phyloP scores from a whole-genome alignment of 2,113 vertebrate species.

The Aphyosemion australe region DNA sequence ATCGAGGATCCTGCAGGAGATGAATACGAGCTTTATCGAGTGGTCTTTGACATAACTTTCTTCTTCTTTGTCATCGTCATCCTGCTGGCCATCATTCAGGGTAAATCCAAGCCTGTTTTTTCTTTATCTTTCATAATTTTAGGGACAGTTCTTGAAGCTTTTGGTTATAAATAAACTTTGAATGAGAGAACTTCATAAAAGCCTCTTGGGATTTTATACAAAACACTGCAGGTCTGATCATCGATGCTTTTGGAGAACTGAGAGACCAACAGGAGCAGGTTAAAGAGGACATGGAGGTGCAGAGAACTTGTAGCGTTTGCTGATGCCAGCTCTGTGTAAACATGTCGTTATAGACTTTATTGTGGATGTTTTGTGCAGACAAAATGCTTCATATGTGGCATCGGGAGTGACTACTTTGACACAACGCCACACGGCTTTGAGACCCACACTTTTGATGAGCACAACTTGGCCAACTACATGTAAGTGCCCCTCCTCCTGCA shows the following conservation, averaged over 20 bases:
- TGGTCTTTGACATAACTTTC: slow-evolving; percentile 94
- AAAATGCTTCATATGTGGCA: slow-evolving; percentile 94
- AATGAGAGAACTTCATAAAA: no score
- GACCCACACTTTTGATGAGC: slow-evolving; percentile 91
- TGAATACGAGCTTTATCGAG: slow-evolving; percentile 91
- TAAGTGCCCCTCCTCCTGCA: slow-evolving; percentile 56
- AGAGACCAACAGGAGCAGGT: slow-evolving; percentile 90
- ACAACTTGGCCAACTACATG: slow-evolving; percentile 90
- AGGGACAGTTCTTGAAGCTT: not conserved
- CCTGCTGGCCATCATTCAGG: slow-evolving; percentile 93
- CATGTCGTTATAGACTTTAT: not conserved
- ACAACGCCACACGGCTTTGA: slow-evolving; percentile 92
- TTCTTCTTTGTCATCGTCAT: slow-evolving; percentile 97
- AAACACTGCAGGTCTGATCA: slow-evolving; percentile 82
- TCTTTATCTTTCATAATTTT: not conserved
- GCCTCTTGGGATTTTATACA: no score
- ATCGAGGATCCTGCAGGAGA: slow-evolving; percentile 93
- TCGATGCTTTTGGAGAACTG: slow-evolving; percentile 88
- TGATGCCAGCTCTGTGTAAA: not conserved
- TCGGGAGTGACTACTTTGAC: slow-evolving; percentile 94
- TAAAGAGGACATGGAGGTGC: slow-evolving; percentile 92
- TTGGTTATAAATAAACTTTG: no score
- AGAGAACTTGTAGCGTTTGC: not conserved
- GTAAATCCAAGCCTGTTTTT: slow-evolving; percentile 60
- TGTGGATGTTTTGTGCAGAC: slow-evolving; percentile 76